Percentiles rank a stretch among this genome's conserved stretches.
Evolutionary conservation across 1,140 invertebrate species (phyloP).

Genomic region (Phymorhynchus buccinoides): DNA sequence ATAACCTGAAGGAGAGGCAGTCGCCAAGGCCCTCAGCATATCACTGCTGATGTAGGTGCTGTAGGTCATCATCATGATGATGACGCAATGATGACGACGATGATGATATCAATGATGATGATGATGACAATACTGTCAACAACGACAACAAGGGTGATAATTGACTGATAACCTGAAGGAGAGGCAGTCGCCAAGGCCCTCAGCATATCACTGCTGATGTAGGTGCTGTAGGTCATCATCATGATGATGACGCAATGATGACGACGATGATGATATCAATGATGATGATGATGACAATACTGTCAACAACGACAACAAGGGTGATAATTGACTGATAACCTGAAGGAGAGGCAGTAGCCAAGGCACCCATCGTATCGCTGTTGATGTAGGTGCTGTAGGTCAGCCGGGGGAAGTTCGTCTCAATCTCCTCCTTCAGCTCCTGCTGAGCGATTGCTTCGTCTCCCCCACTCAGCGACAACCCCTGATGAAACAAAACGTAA

Average conservation of each 20-base stretch:
- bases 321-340: too few species aligned
- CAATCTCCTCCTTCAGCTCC: conserved; percentile 74
- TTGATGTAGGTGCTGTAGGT: conserved; percentile 56
- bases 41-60: too few species aligned
- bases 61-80: too few species aligned
- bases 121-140: conserved; percentile 43
- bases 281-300: neutral
- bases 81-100: too few species aligned
- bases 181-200: conserved; percentile 64
- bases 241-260: too few species aligned
- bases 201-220: conserved; percentile 63
- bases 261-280: too few species aligned
- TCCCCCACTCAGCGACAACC: conserved; percentile 90
- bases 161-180: too few species aligned
- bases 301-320: conserved; percentile 78
- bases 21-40: too few species aligned
- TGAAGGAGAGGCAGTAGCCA: conserved; percentile 62
- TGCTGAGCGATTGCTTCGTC: conserved; percentile 86
- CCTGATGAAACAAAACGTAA: conserved; percentile 73
- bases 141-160: too few species aligned
- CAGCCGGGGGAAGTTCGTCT: conserved; percentile 51
- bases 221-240: conserved; percentile 55
- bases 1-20: too few species aligned
- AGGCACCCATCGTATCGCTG: conserved; percentile 64
- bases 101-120: too few species aligned